Evolutionary conservation across 2,113 vertebrate species (phyloP).

Genomic region (Ictalurus punctatus): DNA sequence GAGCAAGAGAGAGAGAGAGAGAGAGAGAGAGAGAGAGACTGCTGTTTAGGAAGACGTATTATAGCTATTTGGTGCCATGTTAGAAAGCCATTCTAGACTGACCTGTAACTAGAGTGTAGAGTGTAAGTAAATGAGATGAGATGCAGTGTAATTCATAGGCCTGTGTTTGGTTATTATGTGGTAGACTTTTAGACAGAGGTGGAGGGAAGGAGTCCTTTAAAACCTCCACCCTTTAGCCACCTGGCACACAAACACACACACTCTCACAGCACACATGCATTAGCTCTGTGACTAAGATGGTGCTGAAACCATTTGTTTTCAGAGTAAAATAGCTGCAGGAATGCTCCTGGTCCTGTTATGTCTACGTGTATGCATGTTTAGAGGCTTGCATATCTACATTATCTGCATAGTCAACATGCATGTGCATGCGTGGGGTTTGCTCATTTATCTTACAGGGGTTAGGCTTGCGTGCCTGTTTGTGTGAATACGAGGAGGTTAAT

Average conservation of each 20-base stretch:
- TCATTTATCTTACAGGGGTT: not conserved
- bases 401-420: conserved; percentile 35
- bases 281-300: not conserved
- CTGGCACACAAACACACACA: too few species aligned
- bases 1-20: not conserved
- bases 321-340: not conserved
- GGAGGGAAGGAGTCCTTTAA: not conserved
- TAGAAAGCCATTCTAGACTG: not conserved
- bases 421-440: not conserved
- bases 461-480: not conserved
- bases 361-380: not conserved
- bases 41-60: not conserved
- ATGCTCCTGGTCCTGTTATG: conserved; percentile 30
- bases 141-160: not conserved
- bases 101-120: not conserved
- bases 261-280: not conserved
- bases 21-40: not conserved
- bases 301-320: not conserved
- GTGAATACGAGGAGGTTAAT: not conserved
- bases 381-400: not conserved
- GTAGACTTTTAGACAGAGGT: not conserved
- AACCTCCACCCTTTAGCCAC: not conserved
- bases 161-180: not conserved
- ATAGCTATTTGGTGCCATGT: not conserved
- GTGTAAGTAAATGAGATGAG: not conserved